These are phyloP conservation scores for Pseudochirops corinnae DNA, from an alignment of 2,797 vertebrate genomes.

Conservation along the genomic window DNA sequence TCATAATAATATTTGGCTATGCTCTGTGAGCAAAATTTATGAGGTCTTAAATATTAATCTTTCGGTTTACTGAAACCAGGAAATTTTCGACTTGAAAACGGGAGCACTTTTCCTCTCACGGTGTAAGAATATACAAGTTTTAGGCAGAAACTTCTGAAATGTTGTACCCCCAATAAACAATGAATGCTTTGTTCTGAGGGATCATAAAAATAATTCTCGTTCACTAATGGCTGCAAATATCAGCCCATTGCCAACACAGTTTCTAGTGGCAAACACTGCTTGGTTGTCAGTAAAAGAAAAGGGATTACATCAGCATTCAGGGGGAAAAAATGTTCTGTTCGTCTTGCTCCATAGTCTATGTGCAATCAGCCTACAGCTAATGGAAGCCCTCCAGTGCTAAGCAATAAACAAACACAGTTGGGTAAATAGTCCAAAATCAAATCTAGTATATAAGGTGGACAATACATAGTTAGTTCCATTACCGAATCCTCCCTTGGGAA, in stretches of 20 bases:
- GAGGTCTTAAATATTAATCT: slow-evolving; percentile 76
- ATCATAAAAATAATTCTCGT: slow-evolving; percentile 60
- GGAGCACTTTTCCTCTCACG: slow-evolving; percentile 58
- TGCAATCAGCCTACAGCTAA: slow-evolving; percentile 88
- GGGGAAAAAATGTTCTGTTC: slow-evolving; percentile 77
- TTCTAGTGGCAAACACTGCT: slow-evolving; percentile 79
- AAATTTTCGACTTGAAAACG: slow-evolving; percentile 73
- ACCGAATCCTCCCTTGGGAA: slow-evolving; percentile 92
- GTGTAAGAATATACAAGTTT: slow-evolving; percentile 55
- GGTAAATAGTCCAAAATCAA: slow-evolving; percentile 94
- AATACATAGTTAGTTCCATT: slow-evolving; percentile 93
- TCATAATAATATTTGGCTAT: slow-evolving; percentile 69
- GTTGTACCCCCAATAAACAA: slow-evolving; percentile 74
- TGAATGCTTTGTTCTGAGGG: slow-evolving; percentile 68
- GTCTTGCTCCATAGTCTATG: slow-evolving; percentile 81
- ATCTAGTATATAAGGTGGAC: slow-evolving; percentile 90
- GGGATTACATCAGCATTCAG: slow-evolving; percentile 84
- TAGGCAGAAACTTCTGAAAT: slow-evolving; percentile 72
- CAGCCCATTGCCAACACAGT: slow-evolving; percentile 77
- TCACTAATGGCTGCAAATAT: slow-evolving; percentile 61
- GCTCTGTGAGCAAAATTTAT: slow-evolving; percentile 73
- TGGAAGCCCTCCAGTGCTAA: slow-evolving; percentile 89
- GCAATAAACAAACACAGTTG: slow-evolving; percentile 93
- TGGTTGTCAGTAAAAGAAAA: slow-evolving; percentile 83
- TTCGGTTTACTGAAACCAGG: slow-evolving; percentile 62